Conservation (phyloP, 2,797 vertebrate genomes). For the Sebastes taczanowskii region DNA sequence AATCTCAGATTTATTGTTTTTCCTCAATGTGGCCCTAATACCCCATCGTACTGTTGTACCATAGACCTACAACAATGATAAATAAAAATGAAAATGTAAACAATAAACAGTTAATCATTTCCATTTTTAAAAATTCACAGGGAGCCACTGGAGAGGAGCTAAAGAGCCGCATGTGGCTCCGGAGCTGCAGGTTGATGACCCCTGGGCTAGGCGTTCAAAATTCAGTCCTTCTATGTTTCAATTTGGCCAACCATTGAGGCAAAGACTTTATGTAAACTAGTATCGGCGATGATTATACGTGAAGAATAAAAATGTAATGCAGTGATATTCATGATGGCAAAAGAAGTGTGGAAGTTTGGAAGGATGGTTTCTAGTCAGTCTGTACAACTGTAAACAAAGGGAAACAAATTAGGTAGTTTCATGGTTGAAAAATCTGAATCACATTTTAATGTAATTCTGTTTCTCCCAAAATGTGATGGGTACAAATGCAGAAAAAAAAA, state of each 20-base stretch:
- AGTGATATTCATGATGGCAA: not conserved
- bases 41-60: rapidly evolving
- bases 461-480: not conserved
- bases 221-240: not conserved
- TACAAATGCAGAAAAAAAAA: not conserved
- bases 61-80: too few relatives aligned
- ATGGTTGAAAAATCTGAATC: not conserved
- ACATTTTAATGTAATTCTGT: not conserved
- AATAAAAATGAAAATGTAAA: too few relatives aligned
- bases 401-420: not conserved
- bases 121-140: too few relatives aligned
- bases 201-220: not conserved
- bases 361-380: not conserved
- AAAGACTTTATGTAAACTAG: not conserved
- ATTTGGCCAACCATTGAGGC: not conserved
- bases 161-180: rapidly evolving
- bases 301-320: not conserved
- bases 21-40: too few relatives aligned
- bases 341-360: not conserved
- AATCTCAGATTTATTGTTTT: too few relatives aligned
- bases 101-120: too few relatives aligned
- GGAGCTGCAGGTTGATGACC: rapidly evolving
- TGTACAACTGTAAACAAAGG: not conserved
- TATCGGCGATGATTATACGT: not conserved
- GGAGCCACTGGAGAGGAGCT: too few relatives aligned